Evolutionary conservation across 2,888 invertebrate genomes (phyloP).

Genomic region (Drosophila neotestacea): DNA sequence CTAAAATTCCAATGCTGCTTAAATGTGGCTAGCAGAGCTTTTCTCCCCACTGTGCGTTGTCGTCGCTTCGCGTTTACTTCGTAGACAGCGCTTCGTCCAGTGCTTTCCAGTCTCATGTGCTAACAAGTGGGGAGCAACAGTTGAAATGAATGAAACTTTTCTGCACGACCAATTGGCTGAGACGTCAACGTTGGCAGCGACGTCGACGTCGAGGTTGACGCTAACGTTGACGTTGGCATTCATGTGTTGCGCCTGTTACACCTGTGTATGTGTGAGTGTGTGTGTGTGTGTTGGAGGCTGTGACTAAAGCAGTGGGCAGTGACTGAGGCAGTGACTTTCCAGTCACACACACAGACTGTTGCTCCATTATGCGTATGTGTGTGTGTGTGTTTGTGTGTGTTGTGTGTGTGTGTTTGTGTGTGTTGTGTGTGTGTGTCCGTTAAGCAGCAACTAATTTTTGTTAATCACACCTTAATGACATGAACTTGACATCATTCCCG

Average conservation of each 20-base stretch:
- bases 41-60: neutral
- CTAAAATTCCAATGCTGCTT: too few species aligned
- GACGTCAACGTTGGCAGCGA: constrained; percentile 23
- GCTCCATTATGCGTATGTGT: constrained; percentile 30
- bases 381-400: constrained; percentile 9
- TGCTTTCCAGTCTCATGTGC: constrained; percentile 63
- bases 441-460: constrained; percentile 80
- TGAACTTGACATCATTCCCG: constrained; percentile 74
- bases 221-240: constrained; percentile 38
- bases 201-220: constrained; percentile 28
- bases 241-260: constrained; percentile 73
- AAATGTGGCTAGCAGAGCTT: too few species aligned
- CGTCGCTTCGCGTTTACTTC: constrained; percentile 9
- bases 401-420: constrained; percentile 7
- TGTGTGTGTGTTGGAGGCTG: constrained; percentile 22
- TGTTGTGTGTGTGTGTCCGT: constrained; percentile 32
- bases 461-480: constrained; percentile 79
- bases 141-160: constrained; percentile 77
- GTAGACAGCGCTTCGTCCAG: constrained; percentile 6
- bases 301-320: neutral
- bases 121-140: constrained; percentile 84
- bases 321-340: constrained; percentile 38
- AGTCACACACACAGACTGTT: constrained; percentile 60
- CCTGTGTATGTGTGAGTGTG: constrained; percentile 35
- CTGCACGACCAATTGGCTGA: constrained; percentile 31